Base-by-base conservation (phyloP, 2,888 invertebrate genomes). In the Drosophila mulleri region DNA sequence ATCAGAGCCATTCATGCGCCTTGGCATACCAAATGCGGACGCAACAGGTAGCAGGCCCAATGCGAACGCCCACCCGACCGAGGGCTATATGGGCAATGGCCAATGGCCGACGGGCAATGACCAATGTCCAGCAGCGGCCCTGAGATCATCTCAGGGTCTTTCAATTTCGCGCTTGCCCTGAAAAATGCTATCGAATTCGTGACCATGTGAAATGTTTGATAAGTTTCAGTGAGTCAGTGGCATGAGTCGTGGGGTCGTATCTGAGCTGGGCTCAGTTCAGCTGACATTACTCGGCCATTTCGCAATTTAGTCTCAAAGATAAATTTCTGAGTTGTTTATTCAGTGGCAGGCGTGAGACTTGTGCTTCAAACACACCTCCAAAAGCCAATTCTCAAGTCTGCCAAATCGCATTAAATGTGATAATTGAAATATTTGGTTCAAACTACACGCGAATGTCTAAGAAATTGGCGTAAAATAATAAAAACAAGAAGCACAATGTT, bases 81-180 rank as follows among this genome's bases (percentile, higher is more conserved):
- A 65, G 50, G 70, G 66, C 58, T 26, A 16, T 16, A 26, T 26
- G 47, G 26, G 37, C 35, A 52, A 39, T 39, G 48, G 48, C 37
- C 18, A 56, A 18, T 7, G 50, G n/a, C 41, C 29, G 52, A n/a
- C 45, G 35, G 52, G n/a, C 23, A 52, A n/a, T 53, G 41, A 48
- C n/a, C 62, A 71, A 64, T 45, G 75, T 79, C 75, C 75, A 39
- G 32, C 67, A 18, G 54, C 48, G 75, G 67, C 89, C 89, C 89
- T 88, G 83, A 83, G 83, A 83, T 79, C 84, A 87, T 78, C 84
- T 87, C 82, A 87, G 68, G 75, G 67, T 71, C 67, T 57, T 75
- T 52, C 72, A 54, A 74, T 72, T 78, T 77, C 57, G 50, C 52
- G 54, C 44, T 61, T 37, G 53, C 72, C 72, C 53, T 72, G 66